Base-by-base conservation (phyloP, 2,888 invertebrate species). In the Coenonympha arcania region DNA sequence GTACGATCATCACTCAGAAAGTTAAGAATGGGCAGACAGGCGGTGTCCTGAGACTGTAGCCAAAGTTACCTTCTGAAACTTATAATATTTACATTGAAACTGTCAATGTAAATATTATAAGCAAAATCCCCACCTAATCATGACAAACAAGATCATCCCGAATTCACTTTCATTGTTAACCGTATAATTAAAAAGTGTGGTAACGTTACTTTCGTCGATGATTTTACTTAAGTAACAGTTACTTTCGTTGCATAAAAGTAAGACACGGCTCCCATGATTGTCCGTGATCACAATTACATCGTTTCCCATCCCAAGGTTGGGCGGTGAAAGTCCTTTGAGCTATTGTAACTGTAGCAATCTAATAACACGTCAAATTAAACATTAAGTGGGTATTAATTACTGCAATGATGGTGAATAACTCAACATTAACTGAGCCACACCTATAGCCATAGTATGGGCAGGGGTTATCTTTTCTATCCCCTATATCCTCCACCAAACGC, bases 161-260 rank as follows among this genome's bases (percentile, higher is more conserved):
- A 39, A 24, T 20, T 9, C 39, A 39, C 39, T 39, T 39, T 39
- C 39, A 5, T 39, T 9, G 39, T 22, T 24, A 24, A n/a, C 33
- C 20, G 11, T 43, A 36, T 48, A 55, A 55, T 55, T 55, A 52
- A 55, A 52, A 36, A 54, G 54, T 59, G 57, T 55, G 46, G 55
- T 52, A 57, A 59, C 37, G 43, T 44, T 48, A 57, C 55, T 60
- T 57, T 59, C 61, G 48, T 48, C 31, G 44, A 48, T 45, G 28
- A 54, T 49, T 52, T 47, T 46, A 33, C 54, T 50, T 61, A 56
- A 67, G 63, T 66, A 70, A 73, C 70, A 65, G 66, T 78, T 68
- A 79, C 77, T 81, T 81, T 79, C 79, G 54, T 82, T 82, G 73
- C 79, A 78, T 79, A 79, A 79, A 81, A n/a, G n/a, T n/a, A n/a